Conservation (phyloP, 2,888 invertebrate species). For the Ametastegia equiseti region DNA sequence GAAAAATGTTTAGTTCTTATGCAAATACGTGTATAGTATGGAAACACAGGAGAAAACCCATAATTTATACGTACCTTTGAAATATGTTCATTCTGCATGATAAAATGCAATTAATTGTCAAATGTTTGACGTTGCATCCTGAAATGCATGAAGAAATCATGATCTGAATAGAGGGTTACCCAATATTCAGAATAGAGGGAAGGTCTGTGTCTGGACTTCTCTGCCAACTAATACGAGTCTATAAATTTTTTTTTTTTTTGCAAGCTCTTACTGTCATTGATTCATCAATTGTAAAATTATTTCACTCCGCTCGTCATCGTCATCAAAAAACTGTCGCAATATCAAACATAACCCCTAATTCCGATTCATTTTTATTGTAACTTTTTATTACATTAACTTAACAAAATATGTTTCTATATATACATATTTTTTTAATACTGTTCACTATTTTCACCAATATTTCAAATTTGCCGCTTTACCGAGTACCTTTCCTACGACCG, state of each 20-base stretch:
- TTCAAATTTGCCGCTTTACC: neutral
- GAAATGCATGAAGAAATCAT: neutral
- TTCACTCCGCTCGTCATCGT: neutral
- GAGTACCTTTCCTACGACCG: neutral
- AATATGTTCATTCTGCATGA: neutral
- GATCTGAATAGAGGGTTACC: neutral
- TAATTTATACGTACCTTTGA: neutral
- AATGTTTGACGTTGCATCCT: neutral
- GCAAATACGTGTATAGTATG: neutral
- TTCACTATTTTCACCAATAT: neutral
- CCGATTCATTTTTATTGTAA: neutral
- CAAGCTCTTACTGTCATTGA: neutral
- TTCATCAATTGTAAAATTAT: neutral
- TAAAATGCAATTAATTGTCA: neutral
- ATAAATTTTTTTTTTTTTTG: neutral
- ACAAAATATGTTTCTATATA: too few relatives aligned
- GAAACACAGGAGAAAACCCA: neutral
- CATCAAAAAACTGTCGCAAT: neutral
- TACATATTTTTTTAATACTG: neutral
- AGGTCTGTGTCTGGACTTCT: neutral
- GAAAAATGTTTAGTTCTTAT: neutral
- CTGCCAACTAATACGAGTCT: neutral
- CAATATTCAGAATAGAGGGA: neutral
- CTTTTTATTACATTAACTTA: too few relatives aligned
- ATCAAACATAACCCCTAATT: conserved; percentile 4